phyloP scores from a whole-genome alignment of 2,888 invertebrate genomes.

The Dorcus hopei region DNA sequence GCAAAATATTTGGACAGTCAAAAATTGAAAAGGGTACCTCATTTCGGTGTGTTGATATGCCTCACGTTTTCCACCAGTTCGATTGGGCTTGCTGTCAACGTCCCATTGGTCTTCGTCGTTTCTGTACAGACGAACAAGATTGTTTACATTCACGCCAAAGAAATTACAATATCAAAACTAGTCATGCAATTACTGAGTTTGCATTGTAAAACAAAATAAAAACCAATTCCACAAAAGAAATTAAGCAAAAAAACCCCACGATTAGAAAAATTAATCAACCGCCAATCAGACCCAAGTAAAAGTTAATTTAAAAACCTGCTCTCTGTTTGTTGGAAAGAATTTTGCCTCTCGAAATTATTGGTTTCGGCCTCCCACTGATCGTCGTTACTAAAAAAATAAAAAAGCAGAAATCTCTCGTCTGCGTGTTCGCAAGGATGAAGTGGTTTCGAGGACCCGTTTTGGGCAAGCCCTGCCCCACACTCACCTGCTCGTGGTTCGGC shows the following conservation, averaged over 20 bases:
- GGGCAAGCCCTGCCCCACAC: neutral
- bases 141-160: neutral
- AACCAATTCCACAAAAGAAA: neutral
- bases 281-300: no score
- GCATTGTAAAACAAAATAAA: neutral
- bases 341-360: neutral
- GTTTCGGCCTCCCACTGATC: neutral
- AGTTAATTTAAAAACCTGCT: neutral
- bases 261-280: no score
- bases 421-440: no score
- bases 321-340: neutral
- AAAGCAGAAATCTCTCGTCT: neutral
- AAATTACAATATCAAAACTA: neutral
- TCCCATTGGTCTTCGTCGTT: constrained; percentile 5
- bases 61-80: neutral
- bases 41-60: constrained; percentile 1
- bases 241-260: neutral
- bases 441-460: no score
- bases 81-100: neutral
- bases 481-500: constrained; percentile 8
- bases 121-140: constrained; percentile 1
- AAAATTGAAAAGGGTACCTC: neutral
- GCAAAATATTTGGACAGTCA: neutral
- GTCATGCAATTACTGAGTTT: neutral
- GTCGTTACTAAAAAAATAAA: neutral